These are phyloP conservation scores for Alca torda DNA, from an alignment of 2,797 vertebrate species.

Conservation along the genomic window DNA sequence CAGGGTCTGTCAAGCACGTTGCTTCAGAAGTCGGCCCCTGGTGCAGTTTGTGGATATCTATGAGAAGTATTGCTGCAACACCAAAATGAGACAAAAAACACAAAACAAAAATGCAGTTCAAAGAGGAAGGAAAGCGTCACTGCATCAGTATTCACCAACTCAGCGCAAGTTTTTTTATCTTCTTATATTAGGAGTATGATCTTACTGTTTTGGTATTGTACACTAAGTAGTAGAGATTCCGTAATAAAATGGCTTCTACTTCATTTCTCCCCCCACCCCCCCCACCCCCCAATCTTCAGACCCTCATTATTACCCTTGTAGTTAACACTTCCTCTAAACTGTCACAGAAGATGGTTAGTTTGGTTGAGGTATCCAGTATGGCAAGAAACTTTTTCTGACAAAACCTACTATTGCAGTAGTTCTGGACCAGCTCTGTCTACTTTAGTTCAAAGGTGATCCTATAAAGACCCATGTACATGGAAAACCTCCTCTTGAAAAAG, in stretches of 20 bases:
- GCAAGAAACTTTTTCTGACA: not conserved
- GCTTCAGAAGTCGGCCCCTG: not conserved
- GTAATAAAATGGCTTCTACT: not conserved
- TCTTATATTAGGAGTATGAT: not conserved
- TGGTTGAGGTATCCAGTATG: not conserved
- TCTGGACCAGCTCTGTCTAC: not conserved
- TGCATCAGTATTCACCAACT: not conserved
- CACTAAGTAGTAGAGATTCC: not conserved
- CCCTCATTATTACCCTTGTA: not conserved
- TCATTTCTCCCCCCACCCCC: not conserved
- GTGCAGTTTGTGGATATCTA: not conserved
- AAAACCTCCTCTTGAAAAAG: not conserved
- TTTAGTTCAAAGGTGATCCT: not conserved
- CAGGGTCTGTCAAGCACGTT: not conserved
- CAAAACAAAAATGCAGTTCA: not conserved
- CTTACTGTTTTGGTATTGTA: not conserved
- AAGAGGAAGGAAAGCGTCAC: not conserved
- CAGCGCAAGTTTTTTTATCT: no score
- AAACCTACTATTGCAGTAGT: not conserved
- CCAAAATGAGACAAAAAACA: not conserved
- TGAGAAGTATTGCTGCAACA: not conserved
- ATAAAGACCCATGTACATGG: not conserved
- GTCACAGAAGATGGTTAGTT: not conserved
- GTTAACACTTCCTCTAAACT: not conserved
- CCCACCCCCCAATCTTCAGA: not conserved